Evolutionary conservation across 1,140 invertebrate species (phyloP).

Genomic region (Colletes latitarsis): DNA sequence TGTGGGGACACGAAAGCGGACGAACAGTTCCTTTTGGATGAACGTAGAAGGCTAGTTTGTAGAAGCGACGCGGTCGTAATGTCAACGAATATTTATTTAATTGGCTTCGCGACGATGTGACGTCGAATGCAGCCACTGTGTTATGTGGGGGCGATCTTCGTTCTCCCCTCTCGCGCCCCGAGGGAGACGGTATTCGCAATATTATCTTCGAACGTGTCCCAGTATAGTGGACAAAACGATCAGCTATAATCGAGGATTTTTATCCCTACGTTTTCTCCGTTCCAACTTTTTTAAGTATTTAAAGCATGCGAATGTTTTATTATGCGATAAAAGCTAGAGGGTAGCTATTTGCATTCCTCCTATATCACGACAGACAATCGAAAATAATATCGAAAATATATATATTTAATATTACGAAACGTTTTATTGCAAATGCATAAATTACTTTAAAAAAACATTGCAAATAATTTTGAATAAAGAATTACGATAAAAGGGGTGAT

Average conservation of each 20-base stretch:
- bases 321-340: not conserved
- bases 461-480: too few species aligned
- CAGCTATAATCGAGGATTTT: conserved; percentile 41
- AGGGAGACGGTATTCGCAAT: conserved; percentile 40
- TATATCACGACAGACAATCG: not conserved
- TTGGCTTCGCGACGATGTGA: conserved; percentile 73
- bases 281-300: conserved; percentile 32
- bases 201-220: conserved; percentile 45
- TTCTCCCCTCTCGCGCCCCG: conserved; percentile 8
- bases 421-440: not conserved
- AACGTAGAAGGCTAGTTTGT: conserved; percentile 75
- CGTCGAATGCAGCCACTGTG: conserved; percentile 73
- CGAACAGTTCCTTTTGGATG: conserved; percentile 63
- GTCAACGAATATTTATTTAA: conserved; percentile 81
- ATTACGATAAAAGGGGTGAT: too few species aligned
- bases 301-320: conserved; percentile 37
- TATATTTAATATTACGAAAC: not conserved
- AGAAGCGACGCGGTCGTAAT: conserved; percentile 76
- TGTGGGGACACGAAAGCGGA: conserved; percentile 3
- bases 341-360: conserved; percentile 3
- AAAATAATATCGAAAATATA: not conserved
- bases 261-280: conserved; percentile 18
- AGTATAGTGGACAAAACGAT: conserved; percentile 38
- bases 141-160: conserved; percentile 75
- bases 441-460: too few species aligned